phyloP scores from a whole-genome alignment of 2,888 invertebrate species.

The Matsumyia berberina region DNA sequence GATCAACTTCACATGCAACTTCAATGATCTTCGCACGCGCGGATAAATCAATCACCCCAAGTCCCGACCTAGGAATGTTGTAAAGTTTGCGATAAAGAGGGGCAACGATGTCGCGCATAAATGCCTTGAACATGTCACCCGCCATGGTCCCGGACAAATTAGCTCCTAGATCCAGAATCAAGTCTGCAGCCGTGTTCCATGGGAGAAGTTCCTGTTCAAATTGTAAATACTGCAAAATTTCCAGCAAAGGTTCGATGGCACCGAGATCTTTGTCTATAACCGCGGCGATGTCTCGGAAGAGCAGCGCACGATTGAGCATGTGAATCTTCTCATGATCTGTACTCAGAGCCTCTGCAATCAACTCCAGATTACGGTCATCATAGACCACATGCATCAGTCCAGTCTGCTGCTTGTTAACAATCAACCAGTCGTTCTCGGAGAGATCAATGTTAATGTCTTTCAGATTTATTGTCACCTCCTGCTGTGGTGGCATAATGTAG shows the following conservation, averaged over 20 bases:
- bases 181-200: constrained; percentile 86
- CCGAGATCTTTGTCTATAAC: constrained; percentile 87
- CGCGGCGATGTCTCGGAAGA: constrained; percentile 90
- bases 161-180: constrained; percentile 77
- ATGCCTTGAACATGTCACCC: constrained; percentile 79
- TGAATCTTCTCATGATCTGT: constrained; percentile 88
- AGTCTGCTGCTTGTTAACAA: constrained; percentile 83
- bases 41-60: constrained; percentile 62
- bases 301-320: constrained; percentile 91
- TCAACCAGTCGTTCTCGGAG: constrained; percentile 81
- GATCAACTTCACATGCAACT: constrained; percentile 80
- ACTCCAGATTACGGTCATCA: constrained; percentile 87
- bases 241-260: constrained; percentile 85
- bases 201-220: constrained; percentile 88
- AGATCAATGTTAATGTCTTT: constrained; percentile 79
- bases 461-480: constrained; percentile 78
- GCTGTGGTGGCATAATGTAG: constrained; percentile 81
- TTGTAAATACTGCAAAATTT: constrained; percentile 86
- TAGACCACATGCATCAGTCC: constrained; percentile 89
- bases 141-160: constrained; percentile 79
- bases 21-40: constrained; percentile 77
- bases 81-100: constrained; percentile 78
- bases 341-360: constrained; percentile 87
- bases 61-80: constrained; percentile 46
- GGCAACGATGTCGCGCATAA: constrained; percentile 79